phyloP scores from a whole-genome alignment of 2,888 invertebrate species.

The Phania funesta region DNA sequence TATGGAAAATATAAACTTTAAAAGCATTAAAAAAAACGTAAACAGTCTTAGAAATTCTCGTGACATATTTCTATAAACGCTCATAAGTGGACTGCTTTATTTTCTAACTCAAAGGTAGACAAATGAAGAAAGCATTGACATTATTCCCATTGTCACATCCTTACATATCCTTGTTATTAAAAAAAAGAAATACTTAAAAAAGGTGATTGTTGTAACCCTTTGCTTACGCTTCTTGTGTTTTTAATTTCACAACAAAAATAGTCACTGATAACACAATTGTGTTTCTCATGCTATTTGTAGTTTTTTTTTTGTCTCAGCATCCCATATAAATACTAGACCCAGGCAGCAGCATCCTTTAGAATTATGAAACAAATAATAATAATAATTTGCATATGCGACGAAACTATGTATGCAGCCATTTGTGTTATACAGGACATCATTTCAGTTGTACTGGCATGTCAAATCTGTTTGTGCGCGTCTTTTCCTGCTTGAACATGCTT shows the following conservation, averaged over 20 bases:
- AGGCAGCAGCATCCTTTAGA: constrained; percentile 24
- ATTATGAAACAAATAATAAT: constrained; percentile 9
- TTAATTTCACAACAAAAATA: constrained; percentile 23
- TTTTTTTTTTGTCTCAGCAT: constrained; percentile 7
- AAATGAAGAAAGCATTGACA: constrained; percentile 45
- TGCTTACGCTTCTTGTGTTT: background rate
- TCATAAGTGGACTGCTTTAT: constrained; percentile 24
- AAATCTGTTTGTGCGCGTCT: constrained; percentile 52
- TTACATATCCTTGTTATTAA: constrained; percentile 41
- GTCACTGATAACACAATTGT: constrained; percentile 28
- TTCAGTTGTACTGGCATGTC: constrained; percentile 2
- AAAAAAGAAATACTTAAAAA: constrained; percentile 13
- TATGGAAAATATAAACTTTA: constrained; percentile 1
- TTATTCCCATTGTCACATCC: constrained; percentile 49
- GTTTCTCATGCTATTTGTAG: background rate
- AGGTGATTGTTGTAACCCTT: constrained; percentile 63
- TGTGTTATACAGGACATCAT: constrained; percentile 36
- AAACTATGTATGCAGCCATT: background rate
- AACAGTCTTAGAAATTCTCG: background rate
- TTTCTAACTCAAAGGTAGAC: background rate
- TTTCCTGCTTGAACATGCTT: constrained; percentile 53
- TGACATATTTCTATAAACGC: background rate
- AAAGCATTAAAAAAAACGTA: constrained; percentile 35
- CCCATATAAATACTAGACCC: background rate
- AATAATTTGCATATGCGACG: constrained; percentile 60